Evolutionary conservation across 2,113 vertebrate genomes (phyloP).

Genomic region (Puffinus mauretanicus): DNA sequence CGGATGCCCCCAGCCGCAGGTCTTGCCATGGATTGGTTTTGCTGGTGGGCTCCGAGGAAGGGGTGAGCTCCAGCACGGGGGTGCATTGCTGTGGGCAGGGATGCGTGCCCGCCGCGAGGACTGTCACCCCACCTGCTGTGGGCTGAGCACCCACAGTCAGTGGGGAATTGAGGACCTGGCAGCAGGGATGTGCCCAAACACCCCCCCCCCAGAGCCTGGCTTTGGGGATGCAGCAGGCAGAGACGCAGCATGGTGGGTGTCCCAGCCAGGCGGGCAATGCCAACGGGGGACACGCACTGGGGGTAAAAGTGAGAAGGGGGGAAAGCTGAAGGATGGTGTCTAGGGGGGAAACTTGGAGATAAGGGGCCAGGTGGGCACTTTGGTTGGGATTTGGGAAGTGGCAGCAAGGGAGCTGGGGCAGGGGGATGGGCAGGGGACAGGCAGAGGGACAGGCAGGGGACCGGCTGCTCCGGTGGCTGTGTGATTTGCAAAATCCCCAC

Average conservation of each 20-base stretch:
- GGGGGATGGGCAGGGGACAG: background rate
- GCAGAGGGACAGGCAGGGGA: background rate
- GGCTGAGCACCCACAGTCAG: background rate
- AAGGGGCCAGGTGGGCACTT: fast-evolving
- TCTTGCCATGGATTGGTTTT: background rate
- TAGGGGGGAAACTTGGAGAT: background rate
- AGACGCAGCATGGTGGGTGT: fast-evolving
- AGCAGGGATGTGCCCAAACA: background rate
- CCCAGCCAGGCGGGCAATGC: background rate
- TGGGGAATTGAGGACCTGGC: background rate
- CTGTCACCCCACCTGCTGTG: background rate
- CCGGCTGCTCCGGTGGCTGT: background rate
- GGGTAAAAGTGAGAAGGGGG: background rate
- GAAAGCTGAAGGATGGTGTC: background rate
- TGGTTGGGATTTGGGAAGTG: background rate
- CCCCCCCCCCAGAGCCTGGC: background rate
- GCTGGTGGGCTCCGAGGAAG: background rate
- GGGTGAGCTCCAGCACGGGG: background rate
- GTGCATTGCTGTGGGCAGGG: background rate
- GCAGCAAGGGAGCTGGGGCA: background rate
- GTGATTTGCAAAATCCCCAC: background rate
- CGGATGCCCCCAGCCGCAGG: fast-evolving
- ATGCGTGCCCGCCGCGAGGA: fast-evolving
- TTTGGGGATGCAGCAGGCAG: background rate
- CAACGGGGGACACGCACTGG: fast-evolving